Percentiles rank a stretch among this genome's conserved stretches.
Conservation (phyloP, 2,797 vertebrate species). For the Synaphobranchus kaupii region DNA sequence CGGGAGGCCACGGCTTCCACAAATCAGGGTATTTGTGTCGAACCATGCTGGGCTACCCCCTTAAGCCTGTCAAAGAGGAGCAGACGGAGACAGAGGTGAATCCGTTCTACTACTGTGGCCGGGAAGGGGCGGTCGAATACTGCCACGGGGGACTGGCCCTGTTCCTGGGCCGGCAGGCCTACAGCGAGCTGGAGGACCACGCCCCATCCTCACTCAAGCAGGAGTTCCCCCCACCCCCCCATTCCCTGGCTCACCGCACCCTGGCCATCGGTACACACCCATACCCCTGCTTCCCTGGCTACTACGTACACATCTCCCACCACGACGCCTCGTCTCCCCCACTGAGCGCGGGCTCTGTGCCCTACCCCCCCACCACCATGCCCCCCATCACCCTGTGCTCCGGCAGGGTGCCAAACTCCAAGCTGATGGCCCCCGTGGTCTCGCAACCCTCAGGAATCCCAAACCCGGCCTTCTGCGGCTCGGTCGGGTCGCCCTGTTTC, state of each 20-base stretch:
- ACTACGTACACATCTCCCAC: slow-evolving; percentile 77
- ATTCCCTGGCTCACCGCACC: slow-evolving; percentile 64
- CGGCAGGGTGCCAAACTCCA: slow-evolving; percentile 69
- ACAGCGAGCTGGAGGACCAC: slow-evolving; percentile 83
- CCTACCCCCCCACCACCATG: slow-evolving; percentile 66
- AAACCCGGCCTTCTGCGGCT: slow-evolving; percentile 86
- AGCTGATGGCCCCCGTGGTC: slow-evolving; percentile 73
- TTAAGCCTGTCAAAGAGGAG: slow-evolving; percentile 77
- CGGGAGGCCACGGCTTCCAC: slow-evolving; percentile 63
- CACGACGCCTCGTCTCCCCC: slow-evolving; percentile 62
- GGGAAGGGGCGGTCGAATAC: slow-evolving; percentile 82
- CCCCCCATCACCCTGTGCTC: slow-evolving; percentile 69
- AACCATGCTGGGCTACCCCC: slow-evolving; percentile 66
- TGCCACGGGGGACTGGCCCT: slow-evolving; percentile 86
- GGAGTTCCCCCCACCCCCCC: slow-evolving; percentile 82
- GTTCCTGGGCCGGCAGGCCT: slow-evolving; percentile 88
- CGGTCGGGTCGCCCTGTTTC: slow-evolving; percentile 80
- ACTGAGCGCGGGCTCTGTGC: slow-evolving; percentile 75
- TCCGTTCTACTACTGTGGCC: slow-evolving; percentile 79
- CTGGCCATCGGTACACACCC: slow-evolving; percentile 70
- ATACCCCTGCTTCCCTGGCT: slow-evolving; percentile 74
- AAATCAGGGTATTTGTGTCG: slow-evolving; percentile 63
- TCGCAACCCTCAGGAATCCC: slow-evolving; percentile 82
- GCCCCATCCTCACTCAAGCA: slow-evolving; percentile 83
- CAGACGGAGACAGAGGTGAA: slow-evolving; percentile 71